Evolutionary conservation across 2,888 invertebrate species (phyloP).

Genomic region (Cristatella mucedo): DNA sequence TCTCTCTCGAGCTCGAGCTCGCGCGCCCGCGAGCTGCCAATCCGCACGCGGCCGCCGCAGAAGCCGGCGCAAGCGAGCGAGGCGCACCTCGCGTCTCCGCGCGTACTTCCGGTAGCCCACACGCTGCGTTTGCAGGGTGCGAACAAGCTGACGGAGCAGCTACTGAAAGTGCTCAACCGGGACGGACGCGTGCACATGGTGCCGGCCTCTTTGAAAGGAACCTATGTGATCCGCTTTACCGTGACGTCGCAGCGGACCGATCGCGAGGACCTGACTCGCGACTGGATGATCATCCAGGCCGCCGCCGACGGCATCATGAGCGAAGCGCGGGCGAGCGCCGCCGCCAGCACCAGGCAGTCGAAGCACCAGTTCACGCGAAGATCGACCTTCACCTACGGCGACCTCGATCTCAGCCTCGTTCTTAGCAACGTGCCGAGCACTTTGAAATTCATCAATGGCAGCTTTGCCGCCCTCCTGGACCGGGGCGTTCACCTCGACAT

Average conservation of each 20-base stretch:
- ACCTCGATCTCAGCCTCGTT: conserved; percentile 79
- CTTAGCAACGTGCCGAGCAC: conserved; percentile 88
- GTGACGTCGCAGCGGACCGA: conserved; percentile 70
- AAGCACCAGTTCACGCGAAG: too few species aligned
- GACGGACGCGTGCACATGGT: conserved; percentile 81
- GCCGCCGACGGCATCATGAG: conserved; percentile 31
- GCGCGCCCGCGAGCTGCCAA: too few species aligned
- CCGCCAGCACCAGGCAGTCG: background rate
- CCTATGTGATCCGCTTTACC: conserved; percentile 70
- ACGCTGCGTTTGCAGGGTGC: conserved; percentile 54
- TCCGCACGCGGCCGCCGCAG: too few species aligned
- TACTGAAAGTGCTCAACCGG: conserved; percentile 70
- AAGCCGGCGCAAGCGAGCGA: too few species aligned
- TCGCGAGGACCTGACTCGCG: conserved; percentile 48
- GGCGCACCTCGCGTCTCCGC: too few species aligned
- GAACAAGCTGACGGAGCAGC: conserved; percentile 59
- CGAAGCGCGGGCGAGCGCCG: conserved; percentile 4
- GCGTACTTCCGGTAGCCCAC: too few species aligned
- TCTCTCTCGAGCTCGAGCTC: too few species aligned
- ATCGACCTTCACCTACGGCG: too few species aligned
- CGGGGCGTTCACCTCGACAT: too few species aligned
- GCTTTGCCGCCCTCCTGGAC: conserved; percentile 36
- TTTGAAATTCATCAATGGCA: conserved; percentile 61
- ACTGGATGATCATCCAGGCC: conserved; percentile 51
- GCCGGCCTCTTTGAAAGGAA: conserved; percentile 72